Evolutionary conservation across 2,888 invertebrate genomes (phyloP), one percentile per base, ranked within the genome.

Genomic region (Pandemis corylana): DNA sequence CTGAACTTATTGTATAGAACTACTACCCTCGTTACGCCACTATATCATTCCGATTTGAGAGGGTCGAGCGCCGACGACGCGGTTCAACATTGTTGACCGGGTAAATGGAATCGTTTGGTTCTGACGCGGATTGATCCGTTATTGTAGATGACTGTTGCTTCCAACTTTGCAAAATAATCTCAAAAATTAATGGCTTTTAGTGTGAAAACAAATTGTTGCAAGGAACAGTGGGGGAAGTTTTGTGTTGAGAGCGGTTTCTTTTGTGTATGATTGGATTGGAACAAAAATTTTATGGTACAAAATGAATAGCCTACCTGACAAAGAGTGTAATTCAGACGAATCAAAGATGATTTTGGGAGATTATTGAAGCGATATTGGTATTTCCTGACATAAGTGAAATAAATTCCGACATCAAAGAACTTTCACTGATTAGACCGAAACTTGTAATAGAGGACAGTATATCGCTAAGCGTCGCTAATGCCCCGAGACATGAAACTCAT

Each of bases 81-180:
- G 59, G 71, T 59, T 15, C n/a, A 44, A 59, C 15, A 12, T 63
- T 63, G 49, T 64, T 66, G 59, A 49, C 65, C 49, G 66, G 71
- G 66, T 15, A 42, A 36, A 46, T 42, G 65, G 46, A 64, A 44
- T 41, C 44, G 46, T 71, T 71, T 71, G 71, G 28, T 59, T 36
- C 20, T 65, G 71, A 71, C 64, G 65, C 28, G 46, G 71, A 71
- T 71, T 44, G 65, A 71, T 44, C 53, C 41, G 46, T 63, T 51
- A 51, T 51, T 49, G 20, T 59, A 7, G 56, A 56, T 56, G 53
- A 56, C 53, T 7, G 53, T 53, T 5, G 15, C 53, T 53, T 15
- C 15, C 15, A 20, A 53, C 7, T 15, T 53, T 7, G 15, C 46
- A 51, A 51, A 51, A 51, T 6, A 7, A 51, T 13, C n/a, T 51